These are phyloP conservation scores for Neomonachus schauinslandi DNA, from an alignment of 2,113 vertebrate species.

Conservation along the genomic window DNA sequence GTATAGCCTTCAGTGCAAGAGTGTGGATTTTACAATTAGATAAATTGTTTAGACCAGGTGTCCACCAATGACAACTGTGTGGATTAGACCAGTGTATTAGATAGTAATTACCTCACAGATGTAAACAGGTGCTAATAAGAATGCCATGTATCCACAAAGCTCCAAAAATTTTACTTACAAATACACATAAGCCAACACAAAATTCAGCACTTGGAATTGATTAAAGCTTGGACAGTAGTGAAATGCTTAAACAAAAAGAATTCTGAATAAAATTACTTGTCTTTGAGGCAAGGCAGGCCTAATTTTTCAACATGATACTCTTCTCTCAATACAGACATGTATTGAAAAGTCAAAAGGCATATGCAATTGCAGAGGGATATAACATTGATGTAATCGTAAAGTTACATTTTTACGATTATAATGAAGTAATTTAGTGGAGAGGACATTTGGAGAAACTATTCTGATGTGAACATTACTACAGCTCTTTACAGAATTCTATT, in stretches of 20 bases:
- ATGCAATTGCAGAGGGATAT: background rate
- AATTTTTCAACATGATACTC: background rate
- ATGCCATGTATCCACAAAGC: background rate
- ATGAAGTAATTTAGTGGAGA: background rate
- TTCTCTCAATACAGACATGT: background rate
- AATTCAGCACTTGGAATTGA: background rate
- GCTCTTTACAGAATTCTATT: background rate
- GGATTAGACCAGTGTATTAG: background rate
- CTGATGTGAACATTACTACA: background rate
- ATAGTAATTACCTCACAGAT: background rate
- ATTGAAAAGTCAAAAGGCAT: slow-evolving; percentile 4
- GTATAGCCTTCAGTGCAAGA: background rate
- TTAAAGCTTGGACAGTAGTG: background rate
- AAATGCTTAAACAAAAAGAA: background rate
- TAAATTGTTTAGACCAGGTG: background rate
- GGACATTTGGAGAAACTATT: background rate
- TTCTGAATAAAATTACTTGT: background rate
- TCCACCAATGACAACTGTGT: background rate
- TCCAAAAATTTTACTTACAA: background rate
- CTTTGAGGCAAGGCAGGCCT: background rate
- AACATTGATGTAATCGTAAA: slow-evolving; percentile 42
- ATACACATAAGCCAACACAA: background rate
- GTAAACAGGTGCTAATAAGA: background rate
- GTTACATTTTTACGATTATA: slow-evolving; percentile 1
- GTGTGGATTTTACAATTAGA: background rate